Evolutionary conservation across 2,888 invertebrate genomes (phyloP).

Genomic region (Ametastegia equiseti): DNA sequence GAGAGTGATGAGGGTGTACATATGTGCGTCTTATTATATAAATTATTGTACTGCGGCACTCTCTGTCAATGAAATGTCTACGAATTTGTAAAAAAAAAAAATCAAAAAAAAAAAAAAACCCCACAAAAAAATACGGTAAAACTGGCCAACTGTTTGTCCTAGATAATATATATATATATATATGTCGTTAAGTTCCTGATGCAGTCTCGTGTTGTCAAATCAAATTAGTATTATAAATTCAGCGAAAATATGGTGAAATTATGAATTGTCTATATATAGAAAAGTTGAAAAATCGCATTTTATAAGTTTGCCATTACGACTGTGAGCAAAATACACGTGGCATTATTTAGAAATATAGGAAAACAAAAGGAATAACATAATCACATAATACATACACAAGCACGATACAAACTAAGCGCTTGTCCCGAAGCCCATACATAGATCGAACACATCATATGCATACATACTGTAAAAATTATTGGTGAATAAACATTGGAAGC

Average conservation of each 20-base stretch:
- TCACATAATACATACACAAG: slow-evolving; percentile 59
- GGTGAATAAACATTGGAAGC: slow-evolving; percentile 71
- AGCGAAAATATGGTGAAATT: slow-evolving; percentile 51
- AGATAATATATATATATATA: slow-evolving; percentile 66
- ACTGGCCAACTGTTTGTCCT: slow-evolving; percentile 65
- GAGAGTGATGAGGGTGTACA: slow-evolving; percentile 47
- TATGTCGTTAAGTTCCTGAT: slow-evolving; percentile 71
- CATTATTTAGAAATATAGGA: slow-evolving; percentile 61
- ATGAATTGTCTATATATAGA: slow-evolving; percentile 53
- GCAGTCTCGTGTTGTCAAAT: slow-evolving; percentile 72
- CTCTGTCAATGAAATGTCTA: slow-evolving; percentile 59
- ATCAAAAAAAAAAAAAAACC: slow-evolving; percentile 6
- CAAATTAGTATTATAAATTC: slow-evolving; percentile 68
- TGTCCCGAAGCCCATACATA: slow-evolving; percentile 63
- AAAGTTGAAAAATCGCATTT: slow-evolving; percentile 60
- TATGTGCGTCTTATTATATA: slow-evolving; percentile 54
- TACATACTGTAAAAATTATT: slow-evolving; percentile 71
- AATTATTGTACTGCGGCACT: slow-evolving; percentile 60
- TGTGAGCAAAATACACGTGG: slow-evolving; percentile 63
- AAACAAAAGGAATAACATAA: slow-evolving; percentile 54
- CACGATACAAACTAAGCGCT: slow-evolving; percentile 62
- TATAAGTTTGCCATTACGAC: slow-evolving; percentile 62
- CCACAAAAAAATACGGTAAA: slow-evolving; percentile 54
- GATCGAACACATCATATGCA: slow-evolving; percentile 67
- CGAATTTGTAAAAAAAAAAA: slow-evolving; percentile 60